Conservation (phyloP, 1,140 invertebrate species). For the Neodiprion pinetum region DNA sequence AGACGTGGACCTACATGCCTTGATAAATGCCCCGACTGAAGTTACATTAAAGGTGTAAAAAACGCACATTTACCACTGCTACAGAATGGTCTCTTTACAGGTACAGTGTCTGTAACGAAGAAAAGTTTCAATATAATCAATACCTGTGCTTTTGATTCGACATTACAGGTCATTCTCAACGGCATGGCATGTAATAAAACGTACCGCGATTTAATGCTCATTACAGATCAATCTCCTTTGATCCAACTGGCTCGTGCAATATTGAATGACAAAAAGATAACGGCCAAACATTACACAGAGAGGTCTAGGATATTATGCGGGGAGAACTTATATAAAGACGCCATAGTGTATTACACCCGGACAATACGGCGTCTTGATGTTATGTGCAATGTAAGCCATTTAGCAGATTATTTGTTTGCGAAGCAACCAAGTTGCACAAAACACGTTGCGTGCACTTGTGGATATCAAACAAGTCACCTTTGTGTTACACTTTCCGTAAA, state of each 20-base stretch:
- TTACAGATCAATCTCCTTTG: too few relatives aligned
- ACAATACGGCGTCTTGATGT: constrained; percentile 14
- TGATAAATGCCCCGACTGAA: not conserved
- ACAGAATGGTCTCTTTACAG: not conserved
- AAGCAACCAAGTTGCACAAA: constrained; percentile 3
- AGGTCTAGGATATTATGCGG: not conserved
- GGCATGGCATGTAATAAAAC: not conserved
- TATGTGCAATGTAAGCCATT: constrained; percentile 12
- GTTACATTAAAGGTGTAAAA: not conserved
- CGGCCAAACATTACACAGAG: not conserved
- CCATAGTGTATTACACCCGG: not conserved
- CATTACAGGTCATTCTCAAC: constrained; percentile 19
- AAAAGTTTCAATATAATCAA: constrained; percentile 10
- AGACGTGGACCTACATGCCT: not conserved
- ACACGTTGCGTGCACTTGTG: constrained; percentile 10
- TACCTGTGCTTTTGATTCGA: constrained; percentile 23
- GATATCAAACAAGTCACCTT: not conserved
- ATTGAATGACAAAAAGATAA: not conserved
- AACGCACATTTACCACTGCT: not conserved
- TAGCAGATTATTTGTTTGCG: constrained; percentile 15
- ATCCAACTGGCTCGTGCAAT: not conserved
- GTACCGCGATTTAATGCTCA: constrained; percentile 13
- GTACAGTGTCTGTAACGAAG: not conserved
- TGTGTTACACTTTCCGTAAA: constrained; percentile 2
- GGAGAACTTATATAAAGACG: not conserved